These are phyloP conservation scores for Hassar affinis DNA, from an alignment of 2,113 vertebrate genomes.

Conservation along the genomic window DNA sequence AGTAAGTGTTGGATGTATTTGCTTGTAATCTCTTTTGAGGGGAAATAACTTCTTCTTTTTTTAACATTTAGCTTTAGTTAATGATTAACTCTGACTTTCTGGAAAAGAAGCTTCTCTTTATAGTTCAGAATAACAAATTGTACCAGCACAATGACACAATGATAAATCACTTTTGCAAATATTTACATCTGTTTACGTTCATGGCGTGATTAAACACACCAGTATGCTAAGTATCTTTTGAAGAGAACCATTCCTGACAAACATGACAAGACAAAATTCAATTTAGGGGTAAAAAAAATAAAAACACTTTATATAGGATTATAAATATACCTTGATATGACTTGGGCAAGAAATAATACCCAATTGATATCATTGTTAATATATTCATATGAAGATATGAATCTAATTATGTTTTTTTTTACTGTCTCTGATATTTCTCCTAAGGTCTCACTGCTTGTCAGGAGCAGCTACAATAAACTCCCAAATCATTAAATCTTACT, in stretches of 20 bases:
- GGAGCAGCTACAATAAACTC: neutral
- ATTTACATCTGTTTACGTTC: neutral
- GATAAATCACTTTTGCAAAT: neutral
- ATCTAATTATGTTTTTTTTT: neutral
- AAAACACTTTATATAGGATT: neutral
- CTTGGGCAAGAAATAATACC: neutral
- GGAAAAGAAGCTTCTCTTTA: slow-evolving; percentile 6
- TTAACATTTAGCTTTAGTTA: slow-evolving; percentile 30
- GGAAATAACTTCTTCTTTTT: neutral
- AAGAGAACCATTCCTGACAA: neutral
- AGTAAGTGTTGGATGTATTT: neutral
- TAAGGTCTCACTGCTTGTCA: neutral
- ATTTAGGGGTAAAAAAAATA: neutral
- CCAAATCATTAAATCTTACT: neutral
- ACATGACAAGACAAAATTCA: neutral
- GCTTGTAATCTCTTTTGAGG: neutral
- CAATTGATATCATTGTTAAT: neutral
- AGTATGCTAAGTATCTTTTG: neutral
- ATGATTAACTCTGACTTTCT: slow-evolving; percentile 54
- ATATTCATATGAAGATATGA: neutral
- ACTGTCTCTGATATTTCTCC: neutral
- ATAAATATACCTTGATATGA: neutral
- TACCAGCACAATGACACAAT: neutral
- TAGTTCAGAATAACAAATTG: slow-evolving; percentile 18
- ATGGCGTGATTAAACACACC: neutral